Evolutionary conservation across 1,140 invertebrate genomes (phyloP), one percentile per base, ranked within the genome.

Genomic region (Sipha flava): DNA sequence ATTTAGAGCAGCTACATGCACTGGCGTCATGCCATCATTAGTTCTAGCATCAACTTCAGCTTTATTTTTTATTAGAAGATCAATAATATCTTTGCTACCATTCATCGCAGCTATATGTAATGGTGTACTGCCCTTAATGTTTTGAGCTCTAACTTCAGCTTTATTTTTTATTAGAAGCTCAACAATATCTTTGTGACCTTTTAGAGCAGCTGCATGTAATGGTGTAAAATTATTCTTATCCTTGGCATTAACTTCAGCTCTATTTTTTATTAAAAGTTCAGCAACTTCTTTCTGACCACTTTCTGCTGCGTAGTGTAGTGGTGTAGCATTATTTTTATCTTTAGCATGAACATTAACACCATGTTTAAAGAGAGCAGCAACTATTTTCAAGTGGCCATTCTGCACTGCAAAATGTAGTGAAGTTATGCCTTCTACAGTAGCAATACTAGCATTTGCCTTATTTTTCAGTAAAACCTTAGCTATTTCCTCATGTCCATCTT

Each of bases 201-300:
- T 93, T 85, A 96, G 93, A 0, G 95, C 92, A 52, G 95, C 94
- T 86, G 96, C 96, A 86, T 97, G 95, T 47, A 97, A 86, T 7
- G 95, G 95, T 3, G 95, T 31, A n/a, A 34, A 49, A 64, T 18
- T 73, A 14, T 31, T 57, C n/a, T 80, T 14, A 37, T 73, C 52
- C 2, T 43, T 23, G 54, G 57, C 37, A 73, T 37, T 37, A 62
- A 70, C 37, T 26, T 52, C 62, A 26, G 49, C 62, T 21, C 62
- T 79, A 14, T 81, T n/a, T n/a, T n/a, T 21, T 31, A 80, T 37
- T 16, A 81, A 21, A 21, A 57, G 29, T 18, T 59, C 29, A n/a
- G 79, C 26, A 12, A 81, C 31, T 29, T 77, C 31, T 59, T 14
- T 4, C 7, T 77, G 9, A 57, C 73, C 49, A 29, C 9, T 34